Conservation (phyloP, 2,113 vertebrate species). For the Vombatus ursinus region DNA sequence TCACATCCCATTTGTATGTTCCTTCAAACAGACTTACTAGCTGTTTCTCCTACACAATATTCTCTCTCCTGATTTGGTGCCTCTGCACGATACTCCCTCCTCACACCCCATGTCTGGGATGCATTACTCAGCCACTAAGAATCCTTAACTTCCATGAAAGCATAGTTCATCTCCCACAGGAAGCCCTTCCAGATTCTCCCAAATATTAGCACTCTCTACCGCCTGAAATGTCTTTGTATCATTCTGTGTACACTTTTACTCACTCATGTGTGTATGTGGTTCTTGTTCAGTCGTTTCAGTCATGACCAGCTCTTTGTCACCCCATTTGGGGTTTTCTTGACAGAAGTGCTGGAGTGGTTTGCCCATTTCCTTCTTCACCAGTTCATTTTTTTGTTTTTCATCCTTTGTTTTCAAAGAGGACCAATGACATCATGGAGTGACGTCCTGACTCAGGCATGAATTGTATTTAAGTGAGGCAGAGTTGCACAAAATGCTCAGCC, state of each 20-base stretch:
- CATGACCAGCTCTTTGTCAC: too few species aligned
- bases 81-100: background rate
- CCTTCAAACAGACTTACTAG: background rate
- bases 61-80: background rate
- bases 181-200: background rate
- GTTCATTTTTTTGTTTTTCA: too few species aligned
- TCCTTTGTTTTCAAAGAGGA: too few species aligned
- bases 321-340: too few species aligned
- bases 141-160: background rate
- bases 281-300: background rate
- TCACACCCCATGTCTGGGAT: background rate
- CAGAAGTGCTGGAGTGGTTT: too few species aligned
- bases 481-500: too few species aligned
- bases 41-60: background rate
- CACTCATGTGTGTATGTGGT: background rate
- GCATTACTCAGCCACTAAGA: background rate
- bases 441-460: too few species aligned
- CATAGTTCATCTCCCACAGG: too few species aligned
- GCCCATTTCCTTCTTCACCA: too few species aligned
- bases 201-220: background rate
- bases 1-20: background rate
- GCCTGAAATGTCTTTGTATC: background rate
- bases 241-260: background rate
- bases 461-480: too few species aligned
- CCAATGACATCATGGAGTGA: too few species aligned